Evolutionary conservation across 2,888 invertebrate species (phyloP), one percentile per base, ranked within the genome.

Genomic region (Leptinotarsa juncta): DNA sequence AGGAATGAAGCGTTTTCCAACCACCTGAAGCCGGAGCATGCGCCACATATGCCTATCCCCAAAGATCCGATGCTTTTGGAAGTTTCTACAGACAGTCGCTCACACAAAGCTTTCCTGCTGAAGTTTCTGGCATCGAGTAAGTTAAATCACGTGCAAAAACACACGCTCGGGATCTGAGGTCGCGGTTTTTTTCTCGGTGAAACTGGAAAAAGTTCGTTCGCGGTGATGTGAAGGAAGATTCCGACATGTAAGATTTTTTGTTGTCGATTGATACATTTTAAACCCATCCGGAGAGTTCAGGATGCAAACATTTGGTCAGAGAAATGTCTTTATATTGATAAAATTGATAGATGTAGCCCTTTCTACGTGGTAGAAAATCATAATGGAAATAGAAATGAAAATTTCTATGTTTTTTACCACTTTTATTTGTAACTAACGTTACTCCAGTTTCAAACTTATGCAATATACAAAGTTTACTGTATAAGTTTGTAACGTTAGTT

Each of bases 11-110:
- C 10, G 57, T 20, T 20, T 57, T 65, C 32, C n/a, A 48, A 71
- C 74, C 74, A 75, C 74, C 74, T 75, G 74, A 53, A 75, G 71
- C 67, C 12, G 3, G 71, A 14, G 57, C 68, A 62, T 71, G 71
- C 74, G 74, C 74, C 57, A 23, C 12, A 20, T 51, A 26, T 49
- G 18, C 12, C n/a, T 12, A 20, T 16, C 18, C 7, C 60, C 3
- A 14, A 32, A 26, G 42, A 60, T 57, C 65, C 18, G 70, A 49
- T 16, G 32, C 42, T 14, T 20, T 65, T 65, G 57, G 20, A 57
- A 57, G 10, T 57, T 57, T 14, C 57, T 1, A 14, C 57, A 14
- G 57, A 23, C 57, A 57, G 57, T 57, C 57, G 57, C 23, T 57
- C 57, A 57, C 57, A 16, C 20, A 23, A 23, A 23, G 57, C 20